phyloP scores from a whole-genome alignment of 2,888 invertebrate genomes.

The Drosophila mulleri region DNA sequence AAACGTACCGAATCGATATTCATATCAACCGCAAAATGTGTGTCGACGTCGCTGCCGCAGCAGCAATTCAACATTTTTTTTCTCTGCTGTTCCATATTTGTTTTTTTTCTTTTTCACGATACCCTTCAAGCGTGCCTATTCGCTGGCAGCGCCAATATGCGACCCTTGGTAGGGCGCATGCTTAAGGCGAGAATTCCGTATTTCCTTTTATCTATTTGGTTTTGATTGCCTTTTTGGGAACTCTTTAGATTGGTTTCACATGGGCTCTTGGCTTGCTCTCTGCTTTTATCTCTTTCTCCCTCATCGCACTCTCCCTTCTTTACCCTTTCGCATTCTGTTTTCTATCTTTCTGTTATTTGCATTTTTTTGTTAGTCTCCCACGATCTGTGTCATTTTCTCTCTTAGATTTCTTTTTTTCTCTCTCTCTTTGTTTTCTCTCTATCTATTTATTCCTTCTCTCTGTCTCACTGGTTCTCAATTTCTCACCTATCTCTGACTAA shows the following conservation, averaged over 20 bases:
- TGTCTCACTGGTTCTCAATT: neutral
- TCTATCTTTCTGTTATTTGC: neutral
- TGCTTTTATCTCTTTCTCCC: too few relatives aligned
- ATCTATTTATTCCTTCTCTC: too few relatives aligned
- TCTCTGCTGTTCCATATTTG: constrained; percentile 5
- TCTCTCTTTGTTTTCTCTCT: too few relatives aligned
- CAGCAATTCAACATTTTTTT: constrained; percentile 31
- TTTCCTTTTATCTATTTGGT: too few relatives aligned
- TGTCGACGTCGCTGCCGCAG: constrained; percentile 54
- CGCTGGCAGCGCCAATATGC: neutral
- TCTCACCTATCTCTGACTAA: neutral
- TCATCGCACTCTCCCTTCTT: too few relatives aligned
- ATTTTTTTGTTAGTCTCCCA: too few relatives aligned
- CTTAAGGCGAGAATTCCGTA: too few relatives aligned
- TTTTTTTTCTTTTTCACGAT: constrained; percentile 8
- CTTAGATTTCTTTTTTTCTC: too few relatives aligned
- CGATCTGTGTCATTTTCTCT: neutral
- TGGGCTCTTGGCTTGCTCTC: too few relatives aligned
- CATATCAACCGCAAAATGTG: constrained; percentile 79
- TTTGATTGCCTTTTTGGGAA: neutral
- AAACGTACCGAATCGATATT: constrained; percentile 74
- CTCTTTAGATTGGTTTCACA: neutral
- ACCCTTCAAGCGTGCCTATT: constrained; percentile 9
- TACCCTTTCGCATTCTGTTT: too few relatives aligned
- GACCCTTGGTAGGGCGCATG: neutral